Percentiles rank a stretch among this genome's conserved stretches.
Evolutionary conservation across 2,797 vertebrate species (phyloP).

Genomic region (Parambassis ranga): DNA sequence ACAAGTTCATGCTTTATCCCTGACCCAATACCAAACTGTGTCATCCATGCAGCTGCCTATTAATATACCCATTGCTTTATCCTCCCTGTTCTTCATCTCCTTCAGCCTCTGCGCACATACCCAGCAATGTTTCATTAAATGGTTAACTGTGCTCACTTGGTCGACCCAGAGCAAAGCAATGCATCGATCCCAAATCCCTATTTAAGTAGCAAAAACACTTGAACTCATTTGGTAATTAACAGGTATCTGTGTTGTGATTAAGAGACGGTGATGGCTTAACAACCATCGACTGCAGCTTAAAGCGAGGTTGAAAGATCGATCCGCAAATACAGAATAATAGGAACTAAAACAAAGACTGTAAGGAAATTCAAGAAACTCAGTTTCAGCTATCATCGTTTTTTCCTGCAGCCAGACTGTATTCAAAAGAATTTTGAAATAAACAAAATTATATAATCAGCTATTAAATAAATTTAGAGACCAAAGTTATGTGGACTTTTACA

Average conservation of each 20-base stretch:
- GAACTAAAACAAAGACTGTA: slow-evolving; percentile 26
- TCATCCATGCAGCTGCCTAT: slow-evolving; percentile 74
- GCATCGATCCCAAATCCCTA: slow-evolving; percentile 79
- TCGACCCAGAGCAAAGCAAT: slow-evolving; percentile 59
- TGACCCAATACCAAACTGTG: slow-evolving; percentile 79
- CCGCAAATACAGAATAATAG: slow-evolving; percentile 58
- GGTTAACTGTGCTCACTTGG: slow-evolving; percentile 56
- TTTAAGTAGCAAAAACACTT: slow-evolving; percentile 82
- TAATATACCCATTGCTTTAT: slow-evolving; percentile 76
- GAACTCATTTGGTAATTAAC: slow-evolving; percentile 84
- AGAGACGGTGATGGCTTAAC: slow-evolving; percentile 76
- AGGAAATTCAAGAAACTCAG: slow-evolving; percentile 20
- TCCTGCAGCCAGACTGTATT: neutral
- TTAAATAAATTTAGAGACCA: neutral
- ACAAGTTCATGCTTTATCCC: slow-evolving; percentile 85
- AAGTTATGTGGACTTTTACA: slow-evolving; percentile 9
- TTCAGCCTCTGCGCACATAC: slow-evolving; percentile 42
- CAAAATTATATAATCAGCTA: neutral
- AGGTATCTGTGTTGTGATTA: slow-evolving; percentile 85
- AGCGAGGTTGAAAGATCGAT: slow-evolving; percentile 76
- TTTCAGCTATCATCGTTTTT: neutral
- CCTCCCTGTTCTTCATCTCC: slow-evolving; percentile 62
- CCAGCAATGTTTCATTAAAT: slow-evolving; percentile 72
- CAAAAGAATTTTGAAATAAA: neutral
- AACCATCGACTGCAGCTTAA: slow-evolving; percentile 80